A percentile compares a stretch with the other conserved stretches of the same genome.
phyloP scores from a whole-genome alignment of 1,140 invertebrate species.

The Antheraea mylitta region DNA sequence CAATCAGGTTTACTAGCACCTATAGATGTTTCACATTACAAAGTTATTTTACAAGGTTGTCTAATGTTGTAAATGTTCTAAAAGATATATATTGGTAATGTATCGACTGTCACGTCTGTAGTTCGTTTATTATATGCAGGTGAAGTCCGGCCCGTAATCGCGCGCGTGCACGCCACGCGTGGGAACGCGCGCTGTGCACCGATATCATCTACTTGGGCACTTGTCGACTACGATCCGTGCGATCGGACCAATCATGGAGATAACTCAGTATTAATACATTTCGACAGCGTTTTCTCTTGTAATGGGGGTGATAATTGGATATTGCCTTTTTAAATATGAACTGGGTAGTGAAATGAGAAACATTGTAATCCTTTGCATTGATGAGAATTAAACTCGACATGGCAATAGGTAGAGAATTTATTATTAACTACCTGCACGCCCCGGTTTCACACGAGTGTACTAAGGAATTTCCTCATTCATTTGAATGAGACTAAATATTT shows the following conservation, averaged over 20 bases:
- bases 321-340: neutral
- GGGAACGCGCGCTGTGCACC: conserved; percentile 35
- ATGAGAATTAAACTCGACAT: no score
- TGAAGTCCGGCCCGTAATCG: neutral
- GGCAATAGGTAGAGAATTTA: no score
- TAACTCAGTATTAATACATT: conserved; percentile 15
- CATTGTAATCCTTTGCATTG: neutral
- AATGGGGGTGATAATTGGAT: neutral
- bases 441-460: no score
- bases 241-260: conserved; percentile 7
- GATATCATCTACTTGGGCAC: conserved; percentile 38
- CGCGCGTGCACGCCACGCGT: conserved; percentile 41
- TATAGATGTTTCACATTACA: no score
- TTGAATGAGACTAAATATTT: no score
- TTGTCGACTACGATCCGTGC: conserved; percentile 28
- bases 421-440: no score
- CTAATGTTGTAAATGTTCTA: no score
- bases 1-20: no score
- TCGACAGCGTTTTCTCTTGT: neutral
- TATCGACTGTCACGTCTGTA: neutral
- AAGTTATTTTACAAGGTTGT: no score
- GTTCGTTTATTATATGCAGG: neutral
- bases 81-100: neutral
- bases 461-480: no score
- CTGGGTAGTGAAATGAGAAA: neutral